These are phyloP conservation scores for Megalopta genalis DNA, from an alignment of 1,140 invertebrate species.

Conservation along the genomic window DNA sequence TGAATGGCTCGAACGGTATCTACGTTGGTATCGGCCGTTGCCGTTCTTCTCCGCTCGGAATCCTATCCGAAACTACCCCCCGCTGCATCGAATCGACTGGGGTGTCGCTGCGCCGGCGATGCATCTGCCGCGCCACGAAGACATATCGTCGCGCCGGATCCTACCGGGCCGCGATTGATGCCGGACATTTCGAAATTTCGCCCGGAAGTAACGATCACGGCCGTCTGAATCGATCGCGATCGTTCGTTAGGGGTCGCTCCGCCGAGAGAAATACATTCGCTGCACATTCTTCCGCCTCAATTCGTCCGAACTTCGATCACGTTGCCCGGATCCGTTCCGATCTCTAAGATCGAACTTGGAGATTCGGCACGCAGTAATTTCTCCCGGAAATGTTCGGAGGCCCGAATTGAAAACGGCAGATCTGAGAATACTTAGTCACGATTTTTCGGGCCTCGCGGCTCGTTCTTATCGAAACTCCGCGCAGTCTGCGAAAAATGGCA, in stretches of 20 bases:
- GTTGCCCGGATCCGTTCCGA: background rate
- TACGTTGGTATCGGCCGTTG: constrained; percentile 15
- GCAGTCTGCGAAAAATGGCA: too few species aligned
- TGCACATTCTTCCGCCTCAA: too few species aligned
- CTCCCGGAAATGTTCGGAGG: too few species aligned
- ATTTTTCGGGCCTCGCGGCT: too few species aligned
- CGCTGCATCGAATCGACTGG: constrained; percentile 27
- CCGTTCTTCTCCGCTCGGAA: background rate
- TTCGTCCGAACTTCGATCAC: background rate
- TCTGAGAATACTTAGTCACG: too few species aligned
- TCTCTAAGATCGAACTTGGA: background rate
- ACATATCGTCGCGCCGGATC: background rate
- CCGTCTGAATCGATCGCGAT: background rate
- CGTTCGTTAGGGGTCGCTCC: background rate
- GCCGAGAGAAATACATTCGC: background rate
- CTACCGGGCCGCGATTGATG: constrained; percentile 13
- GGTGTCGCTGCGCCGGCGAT: constrained; percentile 17
- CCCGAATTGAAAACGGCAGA: too few species aligned
- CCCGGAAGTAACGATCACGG: constrained; percentile 22
- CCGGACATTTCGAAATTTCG: constrained; percentile 22
- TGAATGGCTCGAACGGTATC: constrained; percentile 44
- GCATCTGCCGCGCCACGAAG: constrained; percentile 25
- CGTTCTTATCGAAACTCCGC: too few species aligned
- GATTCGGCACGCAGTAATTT: too few species aligned
- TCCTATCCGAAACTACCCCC: constrained; percentile 17